Percentiles rank a stretch among this genome's conserved stretches.
Evolutionary conservation across 1,140 invertebrate species (phyloP).

Genomic region (Phenacoccus solenopsis): DNA sequence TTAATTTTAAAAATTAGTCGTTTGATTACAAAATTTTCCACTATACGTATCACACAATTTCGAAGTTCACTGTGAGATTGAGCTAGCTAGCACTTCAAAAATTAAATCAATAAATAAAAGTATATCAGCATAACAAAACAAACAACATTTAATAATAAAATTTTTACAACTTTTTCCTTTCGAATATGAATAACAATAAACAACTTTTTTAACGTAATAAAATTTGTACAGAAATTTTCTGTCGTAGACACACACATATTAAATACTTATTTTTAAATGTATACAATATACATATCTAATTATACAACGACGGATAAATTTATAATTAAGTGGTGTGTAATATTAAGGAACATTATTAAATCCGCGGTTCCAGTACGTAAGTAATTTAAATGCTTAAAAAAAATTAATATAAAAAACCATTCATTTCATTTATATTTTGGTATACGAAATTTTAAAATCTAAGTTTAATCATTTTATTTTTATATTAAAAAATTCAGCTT

Average conservation of each 20-base stretch:
- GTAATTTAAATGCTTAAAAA: background rate
- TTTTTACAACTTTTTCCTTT: background rate
- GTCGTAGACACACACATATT: background rate
- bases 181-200: background rate
- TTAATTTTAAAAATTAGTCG: too few species aligned
- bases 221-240: constrained; percentile 3
- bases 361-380: too few species aligned
- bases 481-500: background rate
- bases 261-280: background rate
- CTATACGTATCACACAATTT: too few species aligned
- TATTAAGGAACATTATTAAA: background rate
- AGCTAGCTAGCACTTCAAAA: too few species aligned
- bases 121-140: too few species aligned
- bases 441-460: background rate
- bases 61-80: too few species aligned
- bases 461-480: background rate
- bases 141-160: background rate
- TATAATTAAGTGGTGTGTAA: background rate
- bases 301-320: background rate
- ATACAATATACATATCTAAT: background rate
- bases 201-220: background rate
- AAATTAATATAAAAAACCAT: background rate
- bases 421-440: background rate
- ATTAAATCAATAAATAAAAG: too few species aligned
- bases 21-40: too few species aligned